Evolutionary conservation across 2,888 invertebrate species (phyloP), one percentile per base, ranked within the genome.

Genomic region (Leucania comma): DNA sequence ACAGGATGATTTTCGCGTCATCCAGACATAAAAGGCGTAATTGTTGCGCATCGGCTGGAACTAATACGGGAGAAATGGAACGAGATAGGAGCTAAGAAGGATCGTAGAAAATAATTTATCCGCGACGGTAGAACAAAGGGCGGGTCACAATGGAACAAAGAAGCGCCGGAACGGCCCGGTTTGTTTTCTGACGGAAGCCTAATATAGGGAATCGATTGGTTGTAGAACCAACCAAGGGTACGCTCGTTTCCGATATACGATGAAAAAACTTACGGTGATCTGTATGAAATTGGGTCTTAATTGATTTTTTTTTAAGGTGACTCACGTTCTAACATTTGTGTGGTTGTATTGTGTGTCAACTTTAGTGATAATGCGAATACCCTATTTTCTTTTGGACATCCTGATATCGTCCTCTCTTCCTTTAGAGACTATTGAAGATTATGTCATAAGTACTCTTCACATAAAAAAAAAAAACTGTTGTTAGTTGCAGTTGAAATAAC

Each of bases 11-110:
- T 95, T 95, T 95, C 93, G 93, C 95, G 93, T 94, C 95, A 95
- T 94, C 93, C 93, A 92, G 91, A 93, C 90, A 95, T 94, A 95
- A 95, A 95, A 93, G 91, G 90, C 90, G 93, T 95, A 96, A 96
- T 95, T 95, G 95, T 95, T 95, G 93, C 94, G 93, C 95, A 95
- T 94, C 93, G 93, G 89, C 92, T 95, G 95, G 95, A 95, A 96
- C 95, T 95, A 96, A 96, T 94, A 93, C 93, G 95, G 90, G 90
- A 93, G 94, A 95, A 95, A 96, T 95, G 95, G 94, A 94, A 95
- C 93, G 92, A 92, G 94, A 95, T 93, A 91, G 92, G 91, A 92
- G 93, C 90, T 91, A 92, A 94, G 92, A 92, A 93, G 94, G 94
- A 94, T 93, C 92, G 92, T 93, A 93, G 94, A 94, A 95, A 94